A percentile compares a stretch with the other conserved stretches of the same genome.
These are phyloP conservation scores for Pollenia griseotomentosa DNA, from an alignment of 2,888 invertebrate genomes.

Conservation along the genomic window DNA sequence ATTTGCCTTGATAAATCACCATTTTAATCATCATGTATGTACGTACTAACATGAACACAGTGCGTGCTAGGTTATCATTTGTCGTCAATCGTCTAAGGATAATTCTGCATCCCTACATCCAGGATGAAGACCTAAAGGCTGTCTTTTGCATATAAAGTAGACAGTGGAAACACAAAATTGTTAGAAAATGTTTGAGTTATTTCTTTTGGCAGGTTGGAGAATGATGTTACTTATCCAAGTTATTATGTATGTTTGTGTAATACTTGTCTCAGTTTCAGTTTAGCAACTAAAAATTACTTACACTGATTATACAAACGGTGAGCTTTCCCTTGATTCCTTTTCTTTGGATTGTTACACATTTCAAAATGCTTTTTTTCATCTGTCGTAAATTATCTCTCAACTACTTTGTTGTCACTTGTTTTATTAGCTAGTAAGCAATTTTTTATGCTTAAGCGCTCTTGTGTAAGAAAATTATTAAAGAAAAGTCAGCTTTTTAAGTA, in stretches of 20 bases:
- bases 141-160: conserved; percentile 7
- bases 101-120: conserved; percentile 2
- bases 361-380: conserved; percentile 19
- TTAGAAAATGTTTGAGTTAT: conserved; percentile 11
- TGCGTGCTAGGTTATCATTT: conserved; percentile 50
- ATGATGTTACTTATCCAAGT: conserved; percentile 18
- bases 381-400: conserved; percentile 44
- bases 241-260: conserved; percentile 14
- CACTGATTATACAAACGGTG: conserved; percentile 4
- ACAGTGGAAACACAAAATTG: background rate
- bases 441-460: background rate
- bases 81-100: conserved; percentile 62
- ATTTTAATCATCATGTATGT: conserved; percentile 48
- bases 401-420: conserved; percentile 47
- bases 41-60: conserved; percentile 16
- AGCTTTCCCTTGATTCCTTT: background rate
- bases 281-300: conserved; percentile 30
- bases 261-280: conserved; percentile 18
- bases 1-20: conserved; percentile 51
- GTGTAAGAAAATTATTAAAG: background rate
- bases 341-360: conserved; percentile 1
- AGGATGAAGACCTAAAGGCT: conserved; percentile 27
- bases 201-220: background rate
- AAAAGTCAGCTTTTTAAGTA: conserved; percentile 28
- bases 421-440: conserved; percentile 32